Evolutionary conservation across 2,888 invertebrate genomes (phyloP).

Genomic region (Acrobasis consociella): DNA sequence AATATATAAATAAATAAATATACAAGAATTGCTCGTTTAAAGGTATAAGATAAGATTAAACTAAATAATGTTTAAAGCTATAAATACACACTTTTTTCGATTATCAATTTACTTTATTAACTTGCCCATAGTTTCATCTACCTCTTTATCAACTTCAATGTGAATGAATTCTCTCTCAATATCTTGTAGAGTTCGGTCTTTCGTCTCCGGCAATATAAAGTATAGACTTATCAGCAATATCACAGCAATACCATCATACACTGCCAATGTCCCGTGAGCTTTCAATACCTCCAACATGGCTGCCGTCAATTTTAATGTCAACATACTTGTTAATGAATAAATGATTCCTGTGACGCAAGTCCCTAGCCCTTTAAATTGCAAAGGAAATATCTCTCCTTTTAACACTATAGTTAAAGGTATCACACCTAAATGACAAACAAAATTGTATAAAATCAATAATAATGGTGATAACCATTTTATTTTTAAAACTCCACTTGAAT

Average conservation of each 20-base stretch:
- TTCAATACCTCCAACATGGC: neutral
- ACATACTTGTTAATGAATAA: slow-evolving; percentile 32
- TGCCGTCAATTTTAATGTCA: slow-evolving; percentile 32
- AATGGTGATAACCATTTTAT: slow-evolving; percentile 3
- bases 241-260: neutral
- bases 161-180: neutral
- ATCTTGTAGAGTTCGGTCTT: slow-evolving; percentile 9
- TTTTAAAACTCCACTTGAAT: neutral
- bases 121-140: neutral
- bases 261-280: neutral
- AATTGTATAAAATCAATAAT: slow-evolving; percentile 26
- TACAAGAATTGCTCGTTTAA: too few species aligned
- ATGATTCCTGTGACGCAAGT: slow-evolving; percentile 31
- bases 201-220: slow-evolving; percentile 29
- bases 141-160: neutral
- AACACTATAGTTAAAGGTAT: slow-evolving; percentile 35
- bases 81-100: too few species aligned
- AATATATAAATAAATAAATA: too few species aligned
- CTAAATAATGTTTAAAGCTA: too few species aligned
- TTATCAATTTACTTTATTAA: neutral
- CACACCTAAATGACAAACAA: slow-evolving; percentile 32
- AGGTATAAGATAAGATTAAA: too few species aligned
- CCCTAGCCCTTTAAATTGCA: slow-evolving; percentile 33
- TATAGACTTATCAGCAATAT: slow-evolving; percentile 7
- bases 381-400: slow-evolving; percentile 33